A percentile compares a stretch with the other conserved stretches of the same genome.
phyloP scores from a whole-genome alignment of 2,888 invertebrate species.

The Stratiomys singularior region DNA sequence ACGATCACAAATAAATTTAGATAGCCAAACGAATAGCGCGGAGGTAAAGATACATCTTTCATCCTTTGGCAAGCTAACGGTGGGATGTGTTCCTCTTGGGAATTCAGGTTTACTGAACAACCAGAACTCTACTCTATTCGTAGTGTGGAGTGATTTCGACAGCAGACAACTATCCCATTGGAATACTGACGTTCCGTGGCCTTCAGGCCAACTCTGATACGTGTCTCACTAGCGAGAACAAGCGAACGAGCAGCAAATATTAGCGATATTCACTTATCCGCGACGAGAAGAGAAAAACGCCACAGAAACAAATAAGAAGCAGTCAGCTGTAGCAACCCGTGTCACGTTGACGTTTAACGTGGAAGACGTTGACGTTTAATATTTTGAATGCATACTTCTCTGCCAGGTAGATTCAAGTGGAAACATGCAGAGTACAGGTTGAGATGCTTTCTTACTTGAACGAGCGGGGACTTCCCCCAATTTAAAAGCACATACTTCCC shows the following conservation, averaged over 20 bases:
- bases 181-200: neutral
- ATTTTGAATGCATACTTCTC: no score
- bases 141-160: no score
- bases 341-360: neutral
- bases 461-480: no score
- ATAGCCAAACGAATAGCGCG: neutral
- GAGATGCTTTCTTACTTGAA: no score
- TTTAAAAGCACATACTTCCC: no score
- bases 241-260: neutral
- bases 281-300: neutral
- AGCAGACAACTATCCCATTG: neutral
- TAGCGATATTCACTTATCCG: neutral
- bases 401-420: no score
- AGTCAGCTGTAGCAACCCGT: neutral
- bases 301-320: constrained; percentile 1
- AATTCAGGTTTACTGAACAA: no score
- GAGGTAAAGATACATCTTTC: neutral
- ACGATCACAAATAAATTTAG: neutral
- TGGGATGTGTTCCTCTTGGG: neutral
- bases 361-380: neutral
- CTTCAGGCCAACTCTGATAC: neutral
- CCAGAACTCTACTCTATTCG: no score
- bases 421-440: no score
- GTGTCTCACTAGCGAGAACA: neutral
- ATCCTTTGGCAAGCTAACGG: constrained; percentile 1